These are phyloP conservation scores for Aramus guarauna DNA, from an alignment of 2,113 vertebrate genomes.

Conservation along the genomic window DNA sequence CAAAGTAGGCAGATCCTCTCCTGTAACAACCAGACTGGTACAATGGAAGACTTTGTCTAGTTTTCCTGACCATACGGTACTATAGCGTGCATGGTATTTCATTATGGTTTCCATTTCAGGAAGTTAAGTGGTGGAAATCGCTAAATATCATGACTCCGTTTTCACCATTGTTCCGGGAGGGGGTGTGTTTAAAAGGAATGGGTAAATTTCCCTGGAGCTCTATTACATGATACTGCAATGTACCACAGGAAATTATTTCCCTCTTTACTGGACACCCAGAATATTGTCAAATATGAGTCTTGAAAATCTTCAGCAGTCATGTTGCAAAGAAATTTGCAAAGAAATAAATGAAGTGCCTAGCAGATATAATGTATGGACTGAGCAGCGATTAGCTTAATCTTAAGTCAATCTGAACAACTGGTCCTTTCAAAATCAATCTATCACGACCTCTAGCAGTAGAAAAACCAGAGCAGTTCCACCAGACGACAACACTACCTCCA, in stretches of 20 bases:
- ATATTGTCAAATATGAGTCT: neutral
- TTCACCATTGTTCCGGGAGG: constrained; percentile 9
- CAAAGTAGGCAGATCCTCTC: constrained; percentile 41
- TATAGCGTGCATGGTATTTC: constrained; percentile 25
- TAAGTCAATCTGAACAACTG: neutral
- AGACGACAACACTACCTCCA: neutral
- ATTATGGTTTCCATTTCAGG: constrained; percentile 57
- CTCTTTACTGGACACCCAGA: neutral
- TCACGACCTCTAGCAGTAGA: neutral
- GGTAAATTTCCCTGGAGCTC: neutral
- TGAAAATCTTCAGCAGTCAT: neutral
- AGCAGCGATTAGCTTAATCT: neutral
- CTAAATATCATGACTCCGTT: constrained; percentile 31
- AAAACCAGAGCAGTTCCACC: neutral
- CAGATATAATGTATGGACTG: neutral
- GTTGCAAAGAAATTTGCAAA: neutral
- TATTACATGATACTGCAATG: neutral
- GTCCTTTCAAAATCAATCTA: neutral
- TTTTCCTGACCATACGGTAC: constrained; percentile 17
- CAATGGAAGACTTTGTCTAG: constrained; percentile 57
- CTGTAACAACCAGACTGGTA: constrained; percentile 13
- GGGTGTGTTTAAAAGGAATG: neutral
- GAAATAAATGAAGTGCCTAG: neutral
- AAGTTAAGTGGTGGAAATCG: constrained; percentile 32
- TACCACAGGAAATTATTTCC: neutral